Conservation (phyloP, 2,888 invertebrate species). For the Dryadula phaetusa region DNA sequence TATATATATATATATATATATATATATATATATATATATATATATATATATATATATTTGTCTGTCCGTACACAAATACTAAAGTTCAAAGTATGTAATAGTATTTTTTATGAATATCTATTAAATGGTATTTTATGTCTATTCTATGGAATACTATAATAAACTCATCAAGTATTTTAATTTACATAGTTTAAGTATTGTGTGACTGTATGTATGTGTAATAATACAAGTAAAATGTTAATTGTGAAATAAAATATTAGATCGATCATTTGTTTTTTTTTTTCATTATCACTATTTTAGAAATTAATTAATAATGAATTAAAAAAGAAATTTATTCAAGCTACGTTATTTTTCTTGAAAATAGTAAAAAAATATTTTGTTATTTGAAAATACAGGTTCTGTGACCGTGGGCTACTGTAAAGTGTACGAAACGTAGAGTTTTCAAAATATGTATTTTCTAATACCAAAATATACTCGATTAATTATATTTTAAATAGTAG, state of each 20-base stretch:
- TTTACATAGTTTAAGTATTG: neutral
- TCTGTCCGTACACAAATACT: conserved; percentile 12
- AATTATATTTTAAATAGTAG: too few relatives aligned
- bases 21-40: neutral
- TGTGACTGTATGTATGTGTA: conserved; percentile 12
- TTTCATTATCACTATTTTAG: too few relatives aligned
- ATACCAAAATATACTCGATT: too few relatives aligned
- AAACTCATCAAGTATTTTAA: neutral
- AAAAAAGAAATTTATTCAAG: too few relatives aligned
- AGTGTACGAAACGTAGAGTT: too few relatives aligned
- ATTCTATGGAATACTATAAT: neutral
- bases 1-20: neutral
- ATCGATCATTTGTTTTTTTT: neutral
- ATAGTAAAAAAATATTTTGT: too few relatives aligned
- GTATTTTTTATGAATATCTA: neutral
- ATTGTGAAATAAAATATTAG: conserved; percentile 15
- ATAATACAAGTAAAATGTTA: neutral
- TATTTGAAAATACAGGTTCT: too few relatives aligned
- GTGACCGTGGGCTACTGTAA: too few relatives aligned
- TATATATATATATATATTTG: neutral
- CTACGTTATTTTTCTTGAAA: too few relatives aligned
- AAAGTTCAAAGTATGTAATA: neutral
- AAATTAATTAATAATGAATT: too few relatives aligned
- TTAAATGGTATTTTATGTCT: neutral
- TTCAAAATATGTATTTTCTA: too few relatives aligned